Evolutionary conservation across 1,140 invertebrate genomes (phyloP), one percentile per base, ranked within the genome.

Genomic region (Hycleus phaleratus): DNA sequence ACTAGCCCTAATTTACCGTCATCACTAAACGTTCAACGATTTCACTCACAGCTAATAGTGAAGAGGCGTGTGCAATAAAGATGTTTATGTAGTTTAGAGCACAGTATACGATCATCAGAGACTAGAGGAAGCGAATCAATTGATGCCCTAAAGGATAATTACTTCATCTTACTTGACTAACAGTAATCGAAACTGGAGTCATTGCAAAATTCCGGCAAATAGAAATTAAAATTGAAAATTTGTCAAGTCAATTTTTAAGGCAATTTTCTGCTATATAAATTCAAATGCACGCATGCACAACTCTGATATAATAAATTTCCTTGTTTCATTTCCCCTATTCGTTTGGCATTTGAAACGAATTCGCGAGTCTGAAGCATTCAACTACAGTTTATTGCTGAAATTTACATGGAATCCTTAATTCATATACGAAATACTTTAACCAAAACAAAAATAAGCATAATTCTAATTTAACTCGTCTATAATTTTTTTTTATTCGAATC

Each of bases 341-440:
- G 46, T 56, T 11, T 56, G 52, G 52, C 45, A 54, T 56, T 56
- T 49, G 52, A 39, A 60, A 56, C 58, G 52, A 60, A 60, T 60
- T 47, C 58, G 39, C 55, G 39, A 50, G 38, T 49, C 46, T 50
- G 44, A 38, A 43, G 45, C 57, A 53, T 48, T 53, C 45, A 49
- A 54, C 43, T 49, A 46, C 44, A 58, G 58, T 63, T 63, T 66
- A 63, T 57, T 60, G 62, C 59, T 49, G 59, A 64, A 63, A 66
- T 66, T 66, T 66, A 56, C 64, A 66, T 66, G 59, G 61, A 66
- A 61, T 56, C 55, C 51, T 32, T 54, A 64, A 59, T 64, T 53
- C 57, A 59, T 57, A 57, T 60, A 56, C 52, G 63, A 59, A 64
- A 64, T 32, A 32, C 32, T 32, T 32, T 5, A 32, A 32, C 4